phyloP scores from a whole-genome alignment of 2,113 vertebrate species.

The Theropithecus gelada region DNA sequence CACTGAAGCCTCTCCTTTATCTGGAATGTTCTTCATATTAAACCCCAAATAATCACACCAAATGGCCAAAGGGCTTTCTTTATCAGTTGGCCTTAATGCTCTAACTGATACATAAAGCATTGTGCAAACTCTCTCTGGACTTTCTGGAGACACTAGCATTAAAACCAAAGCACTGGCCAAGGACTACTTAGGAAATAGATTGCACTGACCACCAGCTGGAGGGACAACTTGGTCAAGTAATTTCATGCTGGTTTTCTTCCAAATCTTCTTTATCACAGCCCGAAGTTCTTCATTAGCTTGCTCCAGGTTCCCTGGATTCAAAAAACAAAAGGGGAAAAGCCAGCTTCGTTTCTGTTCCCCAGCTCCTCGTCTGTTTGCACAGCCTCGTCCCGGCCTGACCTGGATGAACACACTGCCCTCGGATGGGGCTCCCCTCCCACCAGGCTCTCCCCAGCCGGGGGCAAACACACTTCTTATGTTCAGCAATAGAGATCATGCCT shows the following conservation, averaged over 20 bases:
- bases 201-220: constrained; percentile 97
- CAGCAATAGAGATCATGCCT: neutral
- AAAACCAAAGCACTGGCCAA: neutral
- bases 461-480: too few species aligned
- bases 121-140: neutral
- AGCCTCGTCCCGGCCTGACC: neutral
- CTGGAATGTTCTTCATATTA: neutral
- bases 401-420: neutral
- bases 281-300: constrained; percentile 99
- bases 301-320: constrained; percentile 93
- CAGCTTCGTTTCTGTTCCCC: neutral
- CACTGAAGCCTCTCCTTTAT: neutral
- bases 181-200: constrained; percentile 58
- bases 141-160: neutral
- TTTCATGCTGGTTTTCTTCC: constrained; percentile 99
- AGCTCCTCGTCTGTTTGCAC: too few species aligned
- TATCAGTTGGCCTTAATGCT: neutral
- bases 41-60: neutral
- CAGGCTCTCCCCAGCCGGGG: neutral
- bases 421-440: fast-evolving
- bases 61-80: neutral
- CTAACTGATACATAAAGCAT: neutral
- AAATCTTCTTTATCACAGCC: constrained; percentile 99
- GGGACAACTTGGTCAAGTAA: constrained; percentile 99
- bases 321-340: neutral